Conservation (phyloP, 2,797 vertebrate species). For the Tapera naevia region DNA sequence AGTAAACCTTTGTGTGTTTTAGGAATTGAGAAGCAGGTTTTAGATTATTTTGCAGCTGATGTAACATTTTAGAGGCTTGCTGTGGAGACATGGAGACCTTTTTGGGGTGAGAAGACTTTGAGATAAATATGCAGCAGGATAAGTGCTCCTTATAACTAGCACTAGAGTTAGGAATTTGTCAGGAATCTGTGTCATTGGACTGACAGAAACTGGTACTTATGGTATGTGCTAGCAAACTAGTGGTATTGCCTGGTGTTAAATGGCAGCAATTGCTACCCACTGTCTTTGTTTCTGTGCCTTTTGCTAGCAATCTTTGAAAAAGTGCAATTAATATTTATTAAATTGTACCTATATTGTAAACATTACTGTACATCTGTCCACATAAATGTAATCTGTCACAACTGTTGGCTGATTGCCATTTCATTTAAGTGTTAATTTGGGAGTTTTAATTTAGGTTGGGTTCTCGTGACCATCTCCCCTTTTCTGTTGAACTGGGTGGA, state of each 20-base stretch:
- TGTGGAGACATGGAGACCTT: not conserved
- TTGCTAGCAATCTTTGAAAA: not conserved
- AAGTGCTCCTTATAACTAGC: not conserved
- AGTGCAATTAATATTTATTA: not conserved
- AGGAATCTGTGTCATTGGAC: not conserved
- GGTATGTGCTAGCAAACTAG: not conserved
- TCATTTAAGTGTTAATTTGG: not conserved
- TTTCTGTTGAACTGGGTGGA: not conserved
- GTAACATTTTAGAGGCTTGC: not conserved
- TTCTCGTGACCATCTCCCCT: not conserved
- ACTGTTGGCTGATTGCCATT: not conserved
- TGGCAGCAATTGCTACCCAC: not conserved
- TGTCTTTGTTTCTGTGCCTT: not conserved
- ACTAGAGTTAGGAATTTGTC: not conserved
- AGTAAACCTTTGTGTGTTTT: not conserved
- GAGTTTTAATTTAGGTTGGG: not conserved
- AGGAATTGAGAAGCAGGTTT: not conserved
- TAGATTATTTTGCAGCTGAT: not conserved
- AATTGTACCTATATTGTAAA: not conserved
- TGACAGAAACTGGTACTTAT: not conserved
- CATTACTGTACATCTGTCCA: not conserved
- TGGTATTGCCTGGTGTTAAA: not conserved
- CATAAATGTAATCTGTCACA: not conserved
- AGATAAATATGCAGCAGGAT: not conserved
- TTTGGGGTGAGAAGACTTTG: not conserved